Percentiles rank a stretch among this genome's conserved stretches.
Evolutionary conservation across 1,140 invertebrate species (phyloP).

Genomic region (Drosophila gunungcola): DNA sequence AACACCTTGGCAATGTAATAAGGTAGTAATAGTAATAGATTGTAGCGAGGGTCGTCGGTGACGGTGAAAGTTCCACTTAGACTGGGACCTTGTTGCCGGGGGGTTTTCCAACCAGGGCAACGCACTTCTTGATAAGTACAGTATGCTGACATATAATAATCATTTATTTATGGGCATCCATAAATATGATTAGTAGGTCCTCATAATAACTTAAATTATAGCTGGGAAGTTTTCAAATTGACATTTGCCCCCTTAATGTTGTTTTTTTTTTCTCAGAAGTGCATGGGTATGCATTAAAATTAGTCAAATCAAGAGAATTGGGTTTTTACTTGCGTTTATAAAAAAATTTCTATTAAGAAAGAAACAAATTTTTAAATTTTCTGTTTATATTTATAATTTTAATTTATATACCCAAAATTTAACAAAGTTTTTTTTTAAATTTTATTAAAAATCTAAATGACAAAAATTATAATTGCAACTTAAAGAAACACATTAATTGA

Average conservation of each 20-base stretch:
- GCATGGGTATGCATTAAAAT: neutral
- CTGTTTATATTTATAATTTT: too few relatives aligned
- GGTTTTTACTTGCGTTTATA: too few relatives aligned
- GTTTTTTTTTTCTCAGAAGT: neutral
- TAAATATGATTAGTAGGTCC: neutral
- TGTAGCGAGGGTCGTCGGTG: constrained; percentile 27
- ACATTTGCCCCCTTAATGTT: neutral
- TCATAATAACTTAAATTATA: constrained; percentile 1
- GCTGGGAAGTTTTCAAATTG: neutral
- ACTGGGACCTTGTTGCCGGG: constrained; percentile 57
- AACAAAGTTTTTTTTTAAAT: too few relatives aligned
- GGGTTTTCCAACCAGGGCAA: constrained; percentile 44
- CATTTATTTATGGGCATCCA: neutral
- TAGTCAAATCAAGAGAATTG: too few relatives aligned
- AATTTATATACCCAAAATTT: too few relatives aligned
- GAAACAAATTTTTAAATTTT: too few relatives aligned
- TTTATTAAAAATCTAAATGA: too few relatives aligned
- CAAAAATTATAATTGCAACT: too few relatives aligned
- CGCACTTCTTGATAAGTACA: constrained; percentile 22
- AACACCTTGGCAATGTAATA: constrained; percentile 70
- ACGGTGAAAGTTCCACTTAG: constrained; percentile 50
- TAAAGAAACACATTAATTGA: too few relatives aligned
- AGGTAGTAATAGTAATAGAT: constrained; percentile 54
- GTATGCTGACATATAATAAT: neutral
- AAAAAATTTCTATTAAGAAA: too few relatives aligned